phyloP scores from a whole-genome alignment of 2,888 invertebrate genomes.

The Timema cristinae region DNA sequence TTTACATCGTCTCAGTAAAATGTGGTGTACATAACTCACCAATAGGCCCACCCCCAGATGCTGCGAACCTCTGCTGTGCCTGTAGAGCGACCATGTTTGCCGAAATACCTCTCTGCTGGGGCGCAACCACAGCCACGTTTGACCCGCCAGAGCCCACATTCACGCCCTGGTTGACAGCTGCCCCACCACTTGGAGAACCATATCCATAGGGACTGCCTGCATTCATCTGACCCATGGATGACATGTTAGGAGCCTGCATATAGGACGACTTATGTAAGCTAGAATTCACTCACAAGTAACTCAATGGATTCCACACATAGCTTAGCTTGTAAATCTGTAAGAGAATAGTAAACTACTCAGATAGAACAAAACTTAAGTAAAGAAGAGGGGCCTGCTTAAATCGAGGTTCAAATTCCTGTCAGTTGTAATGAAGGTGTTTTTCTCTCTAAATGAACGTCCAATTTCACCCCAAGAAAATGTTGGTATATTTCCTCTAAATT shows the following conservation, averaged over 20 bases:
- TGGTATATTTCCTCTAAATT: too few relatives aligned
- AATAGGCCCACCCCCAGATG: conserved; percentile 34
- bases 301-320: too few relatives aligned
- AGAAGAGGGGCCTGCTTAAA: too few relatives aligned
- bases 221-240: conserved; percentile 44
- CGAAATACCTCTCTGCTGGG: conserved; percentile 48
- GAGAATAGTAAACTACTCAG: too few relatives aligned
- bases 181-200: conserved; percentile 36
- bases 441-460: too few relatives aligned
- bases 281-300: too few relatives aligned
- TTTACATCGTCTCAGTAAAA: not conserved
- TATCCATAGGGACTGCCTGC: conserved; percentile 46
- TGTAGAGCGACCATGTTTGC: conserved; percentile 45
- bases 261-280: not conserved
- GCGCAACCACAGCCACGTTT: conserved; percentile 50
- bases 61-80: conserved; percentile 41
- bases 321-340: too few relatives aligned
- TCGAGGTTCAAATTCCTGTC: too few relatives aligned
- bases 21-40: too few relatives aligned
- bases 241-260: conserved; percentile 54
- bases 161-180: conserved; percentile 36
- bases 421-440: too few relatives aligned
- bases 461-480: too few relatives aligned
- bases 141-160: conserved; percentile 41
- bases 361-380: too few relatives aligned